Base-by-base conservation (phyloP, 1,140 invertebrate species). In the Zaprionus gabonicus region DNA sequence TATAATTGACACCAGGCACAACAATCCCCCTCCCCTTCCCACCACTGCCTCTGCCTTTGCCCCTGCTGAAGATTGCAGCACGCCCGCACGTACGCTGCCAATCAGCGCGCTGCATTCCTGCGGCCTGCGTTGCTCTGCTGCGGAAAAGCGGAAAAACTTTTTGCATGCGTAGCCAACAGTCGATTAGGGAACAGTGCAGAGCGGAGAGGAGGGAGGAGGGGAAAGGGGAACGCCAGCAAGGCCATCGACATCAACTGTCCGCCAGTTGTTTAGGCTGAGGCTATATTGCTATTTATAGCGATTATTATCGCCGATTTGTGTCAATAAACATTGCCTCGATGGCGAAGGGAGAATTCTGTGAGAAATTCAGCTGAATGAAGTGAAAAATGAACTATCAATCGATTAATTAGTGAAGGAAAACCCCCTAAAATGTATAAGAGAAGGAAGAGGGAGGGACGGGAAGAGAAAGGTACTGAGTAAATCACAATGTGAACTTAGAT, bases 1-100 rank as follows among this genome's bases (percentile, higher is more conserved):
- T 53, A 49, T 59, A 82, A 63, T 68, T 71, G 78, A 63, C 78
- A 81, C 66, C 68, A 51, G 65, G 57, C 71, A 74, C 36, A 74
- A 74, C 71, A 74, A 51, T 51, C 13, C 64, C n/a, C 27, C 51
- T 12, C 28, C 10, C 20, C 31, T 27, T 10, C 17, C 20, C 20
- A 20, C 9, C n/a, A 5, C 36, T 10, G 9, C 6, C 12, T 34
- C 34, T 28, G 3, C 12, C 15, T 2, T 2, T 15, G n/a, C 3
- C 3, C 25, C 5, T 28, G 64, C 62, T 60, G 55, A 67, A 66
- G 49, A 62, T 69, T 74, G 34, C 49, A 78, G 76, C 76, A 78
- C 72, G 70, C 73, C 75, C 75, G 68, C 82, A 85, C 79, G 82
- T 85, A 76, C 82, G 76, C 82, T 86, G 78, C 76, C 82, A 85